These are phyloP conservation scores for Sebastes aleutianus DNA, from an alignment of 2,797 vertebrate species.

Conservation along the genomic window DNA sequence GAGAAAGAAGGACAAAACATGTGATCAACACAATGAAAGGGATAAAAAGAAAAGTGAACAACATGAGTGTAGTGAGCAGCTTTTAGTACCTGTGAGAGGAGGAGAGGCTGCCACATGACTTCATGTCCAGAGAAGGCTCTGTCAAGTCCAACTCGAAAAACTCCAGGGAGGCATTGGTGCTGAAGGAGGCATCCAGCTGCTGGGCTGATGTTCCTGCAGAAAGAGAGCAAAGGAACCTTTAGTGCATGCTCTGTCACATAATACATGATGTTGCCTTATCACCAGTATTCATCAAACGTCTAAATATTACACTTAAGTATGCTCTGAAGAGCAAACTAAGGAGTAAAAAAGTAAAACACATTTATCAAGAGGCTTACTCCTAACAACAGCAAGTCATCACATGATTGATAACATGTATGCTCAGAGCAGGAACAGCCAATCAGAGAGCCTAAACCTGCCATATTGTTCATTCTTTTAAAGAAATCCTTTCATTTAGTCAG, in stretches of 20 bases:
- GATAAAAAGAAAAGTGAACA: neutral
- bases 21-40: neutral
- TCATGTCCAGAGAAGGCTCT: constrained; percentile 92
- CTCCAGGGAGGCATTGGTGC: constrained; percentile 94
- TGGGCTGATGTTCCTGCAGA: constrained; percentile 94
- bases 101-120: constrained; percentile 89
- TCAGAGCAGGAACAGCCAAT: neutral
- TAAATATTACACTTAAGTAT: neutral
- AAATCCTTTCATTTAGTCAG: neutral
- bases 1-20: neutral
- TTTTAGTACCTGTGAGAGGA: constrained; percentile 88
- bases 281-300: neutral
- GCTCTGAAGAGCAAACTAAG: neutral
- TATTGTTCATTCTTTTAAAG: neutral
- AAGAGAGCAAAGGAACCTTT: neutral
- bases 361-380: neutral
- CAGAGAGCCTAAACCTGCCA: neutral
- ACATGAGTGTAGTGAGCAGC: neutral
- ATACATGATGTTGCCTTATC: neutral
- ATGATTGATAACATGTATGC: neutral
- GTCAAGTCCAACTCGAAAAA: constrained; percentile 94
- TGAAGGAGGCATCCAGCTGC: constrained; percentile 97
- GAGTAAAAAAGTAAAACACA: neutral
- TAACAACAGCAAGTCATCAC: neutral
- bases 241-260: neutral